Evolutionary conservation across 2,797 vertebrate species (phyloP), one percentile per base, ranked within the genome.

Genomic region (Chaunax sp.): DNA sequence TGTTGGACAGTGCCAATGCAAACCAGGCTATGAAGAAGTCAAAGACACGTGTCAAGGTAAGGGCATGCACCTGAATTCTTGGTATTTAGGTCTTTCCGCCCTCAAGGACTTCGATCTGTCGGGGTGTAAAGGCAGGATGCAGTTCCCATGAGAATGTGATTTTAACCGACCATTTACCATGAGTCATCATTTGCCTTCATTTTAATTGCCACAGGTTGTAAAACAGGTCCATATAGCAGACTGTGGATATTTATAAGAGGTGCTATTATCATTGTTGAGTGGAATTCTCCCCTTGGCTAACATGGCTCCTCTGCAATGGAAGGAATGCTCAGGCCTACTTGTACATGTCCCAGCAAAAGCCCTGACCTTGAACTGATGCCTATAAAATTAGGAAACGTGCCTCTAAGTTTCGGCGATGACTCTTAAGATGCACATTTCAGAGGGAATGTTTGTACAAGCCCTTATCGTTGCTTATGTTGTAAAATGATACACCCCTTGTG

Each of bases 1-100:
- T 3, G 95, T 98, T 0, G 96, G 96, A 4, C 94, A 95, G 69
- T 98, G 98, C 84, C 91, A 94, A 64, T 98, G 98, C 85, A 87
- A 87, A 30, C 85, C 89, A 0, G 97, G 97, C 49, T 95, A 95
- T 0, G 94, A 97, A 88, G 93, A 91, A 58, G 78, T 82, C 11
- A 85, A 93, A 0, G 89, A 95, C 0, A 2, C 57, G 4, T 98
- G 97, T 86, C 91, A 91, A 92, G 96, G 96, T 98, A 93, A 95
- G 93, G 25, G 22, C 1, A 7, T 37, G 28, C 16, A 56, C 6
- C 37, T 47, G 43, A 66, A 41, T 68, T 40, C 46, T 40, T 64
- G 45, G 44, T 57, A 57, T 70, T 63, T 41, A 54, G 28, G 54
- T 59, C 33, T 65, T 61, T 76, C 66, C 52, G 18, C 28, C 72